A percentile compares a stretch with the other conserved stretches of the same genome.
Conservation (phyloP, 92 coral and sea anemone species). For the Palythoa heliodiscus region DNA sequence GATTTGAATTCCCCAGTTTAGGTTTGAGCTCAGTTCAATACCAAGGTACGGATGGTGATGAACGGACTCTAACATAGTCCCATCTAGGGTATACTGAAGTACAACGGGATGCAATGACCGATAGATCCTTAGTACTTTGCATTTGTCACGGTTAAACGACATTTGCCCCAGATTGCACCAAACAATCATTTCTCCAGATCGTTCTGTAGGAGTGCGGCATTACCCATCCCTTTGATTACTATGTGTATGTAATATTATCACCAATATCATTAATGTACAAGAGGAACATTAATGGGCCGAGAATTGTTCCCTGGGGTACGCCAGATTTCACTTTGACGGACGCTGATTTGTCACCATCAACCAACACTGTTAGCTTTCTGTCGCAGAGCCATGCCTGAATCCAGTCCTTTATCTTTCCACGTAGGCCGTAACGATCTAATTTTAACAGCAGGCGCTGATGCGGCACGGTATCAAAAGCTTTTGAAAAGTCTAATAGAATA, state of each 20-base stretch:
- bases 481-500: conserved; percentile 4
- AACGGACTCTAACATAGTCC: background rate
- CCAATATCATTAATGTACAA: conserved; percentile 4
- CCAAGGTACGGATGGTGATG: background rate
- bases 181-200: conserved; percentile 30
- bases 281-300: conserved; percentile 6
- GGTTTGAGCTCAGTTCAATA: background rate
- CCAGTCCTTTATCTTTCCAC: conserved; percentile 33
- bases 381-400: too few species aligned
- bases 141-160: conserved; percentile 44
- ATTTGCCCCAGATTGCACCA: conserved; percentile 47
- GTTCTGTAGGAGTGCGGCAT: conserved; percentile 34
- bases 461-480: conserved; percentile 1
- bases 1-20: background rate
- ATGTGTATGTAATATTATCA: conserved; percentile 19
- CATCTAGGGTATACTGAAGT: background rate
- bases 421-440: conserved; percentile 33
- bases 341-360: conserved; percentile 22
- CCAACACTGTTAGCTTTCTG: conserved; percentile 44
- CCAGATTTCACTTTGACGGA: conserved; percentile 26
- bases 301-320: conserved; percentile 19
- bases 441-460: conserved; percentile 7
- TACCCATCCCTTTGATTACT: conserved; percentile 10
- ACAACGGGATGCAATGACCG: conserved; percentile 22
- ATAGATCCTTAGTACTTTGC: conserved; percentile 32